Evolutionary conservation across 2,797 vertebrate species (phyloP).

Genomic region (Tamandua tetradactyla): DNA sequence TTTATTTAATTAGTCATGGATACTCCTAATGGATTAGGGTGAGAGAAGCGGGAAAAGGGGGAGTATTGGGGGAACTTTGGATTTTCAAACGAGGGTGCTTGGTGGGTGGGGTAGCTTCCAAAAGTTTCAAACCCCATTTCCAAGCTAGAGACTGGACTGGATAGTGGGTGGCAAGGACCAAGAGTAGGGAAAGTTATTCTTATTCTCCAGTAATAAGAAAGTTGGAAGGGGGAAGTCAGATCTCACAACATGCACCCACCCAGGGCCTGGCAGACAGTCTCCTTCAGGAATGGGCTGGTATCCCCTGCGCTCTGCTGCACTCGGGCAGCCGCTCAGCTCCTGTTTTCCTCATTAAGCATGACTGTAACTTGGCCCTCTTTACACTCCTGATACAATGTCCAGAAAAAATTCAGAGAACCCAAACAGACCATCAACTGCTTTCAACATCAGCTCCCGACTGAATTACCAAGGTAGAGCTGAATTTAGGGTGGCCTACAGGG

Average conservation of each 20-base stretch:
- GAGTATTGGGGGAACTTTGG: not conserved
- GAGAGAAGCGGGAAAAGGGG: not conserved
- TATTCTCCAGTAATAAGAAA: slow-evolving; percentile 42
- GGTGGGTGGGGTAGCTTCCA: not conserved
- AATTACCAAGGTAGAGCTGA: not conserved
- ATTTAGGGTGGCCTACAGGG: not conserved
- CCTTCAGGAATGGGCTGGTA: slow-evolving; percentile 20
- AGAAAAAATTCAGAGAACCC: slow-evolving; percentile 31
- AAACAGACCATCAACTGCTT: not conserved
- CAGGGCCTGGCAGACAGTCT: slow-evolving; percentile 59
- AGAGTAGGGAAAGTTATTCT: not conserved
- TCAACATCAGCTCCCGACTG: not conserved
- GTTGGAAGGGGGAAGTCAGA: slow-evolving; percentile 31
- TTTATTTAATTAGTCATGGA: not conserved
- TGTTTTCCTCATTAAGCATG: slow-evolving; percentile 58
- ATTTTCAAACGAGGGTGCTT: not conserved
- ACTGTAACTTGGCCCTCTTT: slow-evolving; percentile 20
- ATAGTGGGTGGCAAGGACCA: not conserved
- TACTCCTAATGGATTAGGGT: not conserved
- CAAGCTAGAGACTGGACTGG: not conserved
- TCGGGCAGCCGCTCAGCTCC: slow-evolving; percentile 54
- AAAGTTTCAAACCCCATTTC: not conserved
- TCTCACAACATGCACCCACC: not conserved
- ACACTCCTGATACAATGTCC: not conserved
- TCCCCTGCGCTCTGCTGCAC: not conserved